Evolutionary conservation across 2,888 invertebrate genomes (phyloP).

Genomic region (Lacanobia wlatinum): DNA sequence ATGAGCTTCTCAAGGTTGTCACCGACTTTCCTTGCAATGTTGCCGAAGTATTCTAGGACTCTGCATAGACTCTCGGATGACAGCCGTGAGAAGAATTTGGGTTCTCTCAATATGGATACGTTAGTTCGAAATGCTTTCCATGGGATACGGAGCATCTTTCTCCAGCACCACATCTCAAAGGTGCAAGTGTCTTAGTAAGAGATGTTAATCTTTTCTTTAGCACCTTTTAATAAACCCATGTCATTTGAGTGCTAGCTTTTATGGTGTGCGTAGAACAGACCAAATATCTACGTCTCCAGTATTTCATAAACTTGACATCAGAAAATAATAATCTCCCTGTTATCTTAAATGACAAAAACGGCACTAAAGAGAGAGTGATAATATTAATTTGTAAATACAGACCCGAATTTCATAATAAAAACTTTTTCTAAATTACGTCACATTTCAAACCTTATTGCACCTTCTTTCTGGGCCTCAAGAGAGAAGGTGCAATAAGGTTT

Average conservation of each 20-base stretch:
- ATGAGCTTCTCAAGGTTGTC: too few species aligned
- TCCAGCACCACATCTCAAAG: too few species aligned
- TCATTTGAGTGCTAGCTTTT: neutral
- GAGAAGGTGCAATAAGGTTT: too few species aligned
- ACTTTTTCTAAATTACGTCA: neutral
- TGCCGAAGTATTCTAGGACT: too few species aligned
- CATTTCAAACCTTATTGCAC: neutral
- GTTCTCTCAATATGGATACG: too few species aligned
- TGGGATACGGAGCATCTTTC: too few species aligned
- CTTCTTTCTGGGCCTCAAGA: too few species aligned
- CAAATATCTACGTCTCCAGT: neutral
- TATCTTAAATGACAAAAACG: neutral
- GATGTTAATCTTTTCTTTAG: neutral
- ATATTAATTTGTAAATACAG: neutral
- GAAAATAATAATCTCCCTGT: neutral
- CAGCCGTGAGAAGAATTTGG: too few species aligned
- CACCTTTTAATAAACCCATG: neutral
- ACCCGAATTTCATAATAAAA: neutral
- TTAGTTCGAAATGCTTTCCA: too few species aligned
- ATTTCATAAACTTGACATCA: neutral
- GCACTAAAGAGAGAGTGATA: neutral
- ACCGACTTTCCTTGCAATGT: too few species aligned
- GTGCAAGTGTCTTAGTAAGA: neutral
- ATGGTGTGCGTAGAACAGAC: neutral
- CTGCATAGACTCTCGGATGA: too few species aligned